Evolutionary conservation across 2,888 invertebrate genomes (phyloP).

Genomic region (Ischnura elegans): DNA sequence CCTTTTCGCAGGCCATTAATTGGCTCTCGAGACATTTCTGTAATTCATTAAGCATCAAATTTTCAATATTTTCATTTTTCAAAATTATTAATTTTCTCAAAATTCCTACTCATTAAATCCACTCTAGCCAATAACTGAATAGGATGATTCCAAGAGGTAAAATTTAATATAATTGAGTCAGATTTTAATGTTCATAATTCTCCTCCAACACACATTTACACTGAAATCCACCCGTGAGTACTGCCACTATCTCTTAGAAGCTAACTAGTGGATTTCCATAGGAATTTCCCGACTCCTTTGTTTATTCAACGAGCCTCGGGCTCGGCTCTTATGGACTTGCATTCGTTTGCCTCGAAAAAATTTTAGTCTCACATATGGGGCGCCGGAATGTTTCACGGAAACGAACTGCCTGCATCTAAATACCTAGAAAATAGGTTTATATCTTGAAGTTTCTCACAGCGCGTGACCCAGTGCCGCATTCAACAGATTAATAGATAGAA

Average conservation of each 20-base stretch:
- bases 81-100: too few species aligned
- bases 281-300: neutral
- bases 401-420: constrained; percentile 18
- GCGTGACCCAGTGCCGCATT: neutral
- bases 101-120: too few species aligned
- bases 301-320: neutral
- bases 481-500: constrained; percentile 26
- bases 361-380: neutral
- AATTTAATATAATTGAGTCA: too few species aligned
- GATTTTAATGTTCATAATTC: neutral
- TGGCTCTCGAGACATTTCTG: too few species aligned
- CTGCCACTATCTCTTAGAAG: neutral
- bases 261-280: neutral
- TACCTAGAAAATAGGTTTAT: constrained; percentile 1
- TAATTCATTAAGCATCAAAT: too few species aligned
- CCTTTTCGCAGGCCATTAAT: too few species aligned
- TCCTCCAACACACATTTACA: neutral
- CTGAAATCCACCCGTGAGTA: neutral
- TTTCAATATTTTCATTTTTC: too few species aligned
- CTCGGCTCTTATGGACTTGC: neutral
- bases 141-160: too few species aligned
- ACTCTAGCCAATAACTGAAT: too few species aligned
- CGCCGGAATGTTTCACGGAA: neutral
- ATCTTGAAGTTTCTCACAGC: neutral
- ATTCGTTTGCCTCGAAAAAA: neutral